phyloP scores from a whole-genome alignment of 2,113 vertebrate species.

The Alexandromys fortis region DNA sequence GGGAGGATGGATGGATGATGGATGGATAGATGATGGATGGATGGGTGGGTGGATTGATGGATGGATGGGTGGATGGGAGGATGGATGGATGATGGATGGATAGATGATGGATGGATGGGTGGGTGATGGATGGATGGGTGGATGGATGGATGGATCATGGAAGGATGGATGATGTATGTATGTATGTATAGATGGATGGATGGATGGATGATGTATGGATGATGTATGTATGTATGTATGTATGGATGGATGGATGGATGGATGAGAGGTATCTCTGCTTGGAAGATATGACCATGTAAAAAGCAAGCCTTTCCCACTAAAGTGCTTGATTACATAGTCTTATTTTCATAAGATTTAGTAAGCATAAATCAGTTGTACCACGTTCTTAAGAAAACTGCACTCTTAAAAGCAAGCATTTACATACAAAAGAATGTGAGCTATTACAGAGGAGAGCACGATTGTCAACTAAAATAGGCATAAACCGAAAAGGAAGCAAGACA shows the following conservation, averaged over 20 bases:
- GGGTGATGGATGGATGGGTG: no score
- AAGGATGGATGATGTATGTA: no score
- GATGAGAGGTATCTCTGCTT: not conserved
- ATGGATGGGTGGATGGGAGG: not conserved
- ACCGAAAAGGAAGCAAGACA: not conserved
- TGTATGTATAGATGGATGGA: not conserved
- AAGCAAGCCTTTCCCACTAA: not conserved
- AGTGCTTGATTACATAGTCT: not conserved
- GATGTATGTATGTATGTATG: no score
- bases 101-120: no score
- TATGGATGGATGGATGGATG: no score
- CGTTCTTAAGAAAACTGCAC: not conserved
- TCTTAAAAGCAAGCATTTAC: not conserved
- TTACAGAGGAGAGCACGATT: not conserved
- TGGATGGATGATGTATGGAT: no score
- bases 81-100: not conserved
- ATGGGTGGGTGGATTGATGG: no score
- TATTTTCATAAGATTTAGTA: slow-evolving; percentile 17
- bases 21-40: no score
- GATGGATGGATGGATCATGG: no score
- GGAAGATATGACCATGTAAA: not conserved
- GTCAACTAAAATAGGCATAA: not conserved
- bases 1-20: no score
- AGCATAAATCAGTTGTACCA: not conserved
- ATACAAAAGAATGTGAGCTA: not conserved